Evolutionary conservation across 2,888 invertebrate species (phyloP), one percentile per base, ranked within the genome.

Genomic region (Brassicogethes aeneus): DNA sequence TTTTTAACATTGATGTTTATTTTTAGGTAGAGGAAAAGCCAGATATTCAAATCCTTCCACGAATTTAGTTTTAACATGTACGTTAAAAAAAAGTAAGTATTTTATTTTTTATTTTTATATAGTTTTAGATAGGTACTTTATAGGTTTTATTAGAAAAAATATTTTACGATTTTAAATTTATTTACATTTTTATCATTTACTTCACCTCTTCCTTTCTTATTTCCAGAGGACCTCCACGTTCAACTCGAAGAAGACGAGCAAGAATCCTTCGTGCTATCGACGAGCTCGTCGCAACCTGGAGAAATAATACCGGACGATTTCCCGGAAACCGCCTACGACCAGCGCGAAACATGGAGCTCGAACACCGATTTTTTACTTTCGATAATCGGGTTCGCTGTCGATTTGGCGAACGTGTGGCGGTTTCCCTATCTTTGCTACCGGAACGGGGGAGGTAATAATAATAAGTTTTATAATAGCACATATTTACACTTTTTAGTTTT

Each of bases 341-440:
- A 76, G 2, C 69, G 87, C 10, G 87, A 87, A 65, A 86, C 85
- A 0, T 88, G 87, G 87, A 79, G 80, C 13, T 84, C 84, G 5
- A 85, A 85, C 38, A 80, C 82, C 0, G 87, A 88, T 65, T 87
- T 88, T 62, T 73, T 88, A 8, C 73, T 88, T 30, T 87, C 86
- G 46, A 87, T 88, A 61, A 87, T 88, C 51, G 87, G 87, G 2
- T 88, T 88, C 56, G 87, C 88, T 1, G 87, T 88, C 23, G 88
- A 88, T 64, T 69, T 89, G 50, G 87, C 87, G 39, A 89, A 89
- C 58, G 86, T 89, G n/a, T 88, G 87, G 88, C 70, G 85, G 45
- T 85, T 85, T 65, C 85, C 85, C 31, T 85, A 84, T 61, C 73
- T 85, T 30, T 85, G 85, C 66, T 85, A 84, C 64, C 78, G 79